phyloP scores from a whole-genome alignment of 1,140 invertebrate genomes.

The Magallana ariakensis region DNA sequence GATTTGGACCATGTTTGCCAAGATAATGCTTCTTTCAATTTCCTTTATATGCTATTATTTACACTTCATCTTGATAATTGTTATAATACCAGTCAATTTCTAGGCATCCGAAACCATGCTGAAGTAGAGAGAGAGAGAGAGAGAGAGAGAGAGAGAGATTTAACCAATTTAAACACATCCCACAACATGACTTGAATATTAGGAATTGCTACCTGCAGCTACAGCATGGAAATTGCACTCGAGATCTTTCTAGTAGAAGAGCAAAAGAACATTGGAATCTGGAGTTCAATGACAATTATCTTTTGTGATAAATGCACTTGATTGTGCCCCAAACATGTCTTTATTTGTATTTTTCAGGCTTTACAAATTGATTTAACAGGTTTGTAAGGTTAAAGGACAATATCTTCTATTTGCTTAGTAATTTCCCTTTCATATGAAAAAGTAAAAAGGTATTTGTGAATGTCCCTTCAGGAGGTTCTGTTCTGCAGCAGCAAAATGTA shows the following conservation, averaged over 20 bases:
- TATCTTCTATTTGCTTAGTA: neutral
- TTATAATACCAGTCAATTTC: slow-evolving; percentile 16
- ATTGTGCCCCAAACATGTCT: neutral
- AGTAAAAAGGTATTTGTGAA: neutral
- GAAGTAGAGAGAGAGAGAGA: neutral
- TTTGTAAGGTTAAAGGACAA: neutral
- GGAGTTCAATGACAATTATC: neutral
- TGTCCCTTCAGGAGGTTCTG: no score
- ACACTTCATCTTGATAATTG: slow-evolving; percentile 36
- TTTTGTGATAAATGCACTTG: neutral
- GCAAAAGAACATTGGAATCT: neutral
- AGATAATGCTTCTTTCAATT: slow-evolving; percentile 37
- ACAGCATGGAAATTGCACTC: no score
- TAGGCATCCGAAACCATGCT: neutral
- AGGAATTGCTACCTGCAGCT: neutral
- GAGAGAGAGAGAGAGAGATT: neutral
- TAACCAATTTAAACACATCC: neutral
- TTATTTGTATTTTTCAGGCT: neutral
- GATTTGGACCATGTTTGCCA: neutral
- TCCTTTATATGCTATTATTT: slow-evolving; percentile 19
- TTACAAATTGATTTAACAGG: neutral
- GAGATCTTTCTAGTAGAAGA: neutral
- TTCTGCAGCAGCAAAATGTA: no score
- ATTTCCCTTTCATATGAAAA: neutral
- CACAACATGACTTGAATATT: neutral